These are phyloP conservation scores for Cetonia aurata DNA, from an alignment of 2,888 invertebrate species.

Conservation along the genomic window DNA sequence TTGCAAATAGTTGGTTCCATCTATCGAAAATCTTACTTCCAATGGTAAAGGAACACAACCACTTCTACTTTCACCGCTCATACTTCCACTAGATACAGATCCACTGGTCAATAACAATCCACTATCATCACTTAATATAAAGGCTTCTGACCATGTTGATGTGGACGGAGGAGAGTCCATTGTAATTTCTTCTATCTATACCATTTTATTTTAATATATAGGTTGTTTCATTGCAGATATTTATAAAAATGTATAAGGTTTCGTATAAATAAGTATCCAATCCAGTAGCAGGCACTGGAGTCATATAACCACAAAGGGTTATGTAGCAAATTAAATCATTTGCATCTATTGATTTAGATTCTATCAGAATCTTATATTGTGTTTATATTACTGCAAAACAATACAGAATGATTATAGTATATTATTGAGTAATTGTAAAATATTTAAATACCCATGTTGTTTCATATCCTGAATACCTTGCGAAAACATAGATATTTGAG, in stretches of 20 bases:
- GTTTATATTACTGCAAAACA: conserved; percentile 10
- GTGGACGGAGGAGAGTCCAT: conserved; percentile 86
- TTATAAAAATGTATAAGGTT: neutral
- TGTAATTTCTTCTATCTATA: conserved; percentile 53
- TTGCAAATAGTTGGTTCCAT: neutral
- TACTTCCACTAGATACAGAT: conserved; percentile 81
- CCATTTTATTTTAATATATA: conserved; percentile 30
- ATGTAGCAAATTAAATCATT: conserved; percentile 16
- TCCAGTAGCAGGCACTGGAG: neutral
- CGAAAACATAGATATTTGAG: no score
- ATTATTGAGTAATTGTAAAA: conserved; percentile 3
- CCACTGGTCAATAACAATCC: conserved; percentile 80
- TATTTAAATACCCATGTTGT: no score
- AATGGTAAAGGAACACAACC: conserved; percentile 76
- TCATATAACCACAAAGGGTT: conserved; percentile 9
- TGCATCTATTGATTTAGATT: conserved; percentile 15
- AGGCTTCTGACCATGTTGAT: conserved; percentile 80
- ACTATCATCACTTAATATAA: conserved; percentile 82
- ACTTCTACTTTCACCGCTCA: conserved; percentile 77
- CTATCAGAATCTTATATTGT: neutral
- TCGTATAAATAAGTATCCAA: neutral
- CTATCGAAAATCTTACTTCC: conserved; percentile 69
- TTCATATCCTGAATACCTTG: no score
- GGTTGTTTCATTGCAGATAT: neutral
- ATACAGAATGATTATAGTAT: neutral